phyloP scores from a whole-genome alignment of 2,888 invertebrate genomes.

The Dasysyrphus tricinctus region DNA sequence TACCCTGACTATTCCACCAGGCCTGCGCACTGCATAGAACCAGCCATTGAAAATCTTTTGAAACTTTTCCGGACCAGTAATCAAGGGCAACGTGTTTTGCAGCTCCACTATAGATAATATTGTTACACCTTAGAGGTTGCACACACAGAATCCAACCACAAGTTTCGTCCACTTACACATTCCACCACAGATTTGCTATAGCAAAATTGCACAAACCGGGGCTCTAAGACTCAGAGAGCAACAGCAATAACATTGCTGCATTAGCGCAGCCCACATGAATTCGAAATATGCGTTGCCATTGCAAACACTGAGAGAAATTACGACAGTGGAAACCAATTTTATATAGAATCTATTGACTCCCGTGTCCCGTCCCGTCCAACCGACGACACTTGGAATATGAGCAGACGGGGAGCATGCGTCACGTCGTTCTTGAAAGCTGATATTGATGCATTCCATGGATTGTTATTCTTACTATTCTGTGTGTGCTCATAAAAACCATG shows the following conservation, averaged over 20 bases:
- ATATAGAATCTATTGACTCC: constrained; percentile 34
- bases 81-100: constrained; percentile 82
- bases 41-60: constrained; percentile 68
- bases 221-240: background rate
- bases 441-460: constrained; percentile 50
- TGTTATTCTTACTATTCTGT: background rate
- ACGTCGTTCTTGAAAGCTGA: constrained; percentile 35
- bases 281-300: constrained; percentile 55
- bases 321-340: constrained; percentile 38
- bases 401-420: constrained; percentile 39
- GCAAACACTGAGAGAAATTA: constrained; percentile 52
- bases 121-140: constrained; percentile 52
- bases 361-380: background rate
- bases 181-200: constrained; percentile 45
- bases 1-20: background rate
- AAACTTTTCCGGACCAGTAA: constrained; percentile 83
- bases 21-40: background rate
- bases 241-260: background rate
- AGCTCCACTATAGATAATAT: constrained; percentile 29
- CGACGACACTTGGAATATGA: background rate
- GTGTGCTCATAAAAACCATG: background rate
- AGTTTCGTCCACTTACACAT: constrained; percentile 59
- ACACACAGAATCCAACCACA: constrained; percentile 50
- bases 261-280: constrained; percentile 61
- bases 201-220: constrained; percentile 49